Evolutionary conservation across 2,797 vertebrate genomes (phyloP), one percentile per base, ranked within the genome.

Genomic region (Margarornis squamiger): DNA sequence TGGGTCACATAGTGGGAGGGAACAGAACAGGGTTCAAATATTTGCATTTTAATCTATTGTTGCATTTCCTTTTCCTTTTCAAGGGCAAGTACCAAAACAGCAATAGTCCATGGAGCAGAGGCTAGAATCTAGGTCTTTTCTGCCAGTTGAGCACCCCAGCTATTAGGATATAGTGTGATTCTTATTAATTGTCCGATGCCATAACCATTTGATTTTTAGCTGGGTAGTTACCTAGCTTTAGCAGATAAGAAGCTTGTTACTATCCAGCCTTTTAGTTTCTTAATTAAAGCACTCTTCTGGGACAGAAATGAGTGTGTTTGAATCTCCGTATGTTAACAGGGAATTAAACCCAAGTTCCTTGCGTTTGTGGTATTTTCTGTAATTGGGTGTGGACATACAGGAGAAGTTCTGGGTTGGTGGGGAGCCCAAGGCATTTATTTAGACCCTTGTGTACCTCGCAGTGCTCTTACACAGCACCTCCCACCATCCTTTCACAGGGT

Each of bases 401-500:
- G 7, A 52, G 1, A 15, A 41, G 20, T 27, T 52, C 22, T 77
- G 52, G 4, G 3, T 30, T 63, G 55, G 7, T 49, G 41, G 22
- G 48, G 12, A 26, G 61, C 41, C 30, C 9, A 61, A 88, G 12
- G 9, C 17, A 5, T 61, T 20, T 57, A 48, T 45, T 45, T 32
- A 52, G n/a, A 46, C 6, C 13, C 20, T 27, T 7, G 32, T 36
- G 29, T 23, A 5, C 21, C 34, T 23, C 52, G 43, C n/a, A 24
- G 57, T 38, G 36, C 65, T 61, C 41, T 67, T 27, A 2, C 23
- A 24, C 4, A 14, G 52, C 22, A 20, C 32, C 66, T 41, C 2
- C 24, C 12, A 2, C 4, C 0, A 1, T n/a, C 23, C 22, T 57
- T 46, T 30, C 39, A 3, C 46, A 34, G 26, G 1, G 1, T 1